A percentile compares a stretch with the other conserved stretches of the same genome.
These are phyloP conservation scores for Setophaga kirtlandii DNA, from an alignment of 2,113 vertebrate species.

Conservation along the genomic window DNA sequence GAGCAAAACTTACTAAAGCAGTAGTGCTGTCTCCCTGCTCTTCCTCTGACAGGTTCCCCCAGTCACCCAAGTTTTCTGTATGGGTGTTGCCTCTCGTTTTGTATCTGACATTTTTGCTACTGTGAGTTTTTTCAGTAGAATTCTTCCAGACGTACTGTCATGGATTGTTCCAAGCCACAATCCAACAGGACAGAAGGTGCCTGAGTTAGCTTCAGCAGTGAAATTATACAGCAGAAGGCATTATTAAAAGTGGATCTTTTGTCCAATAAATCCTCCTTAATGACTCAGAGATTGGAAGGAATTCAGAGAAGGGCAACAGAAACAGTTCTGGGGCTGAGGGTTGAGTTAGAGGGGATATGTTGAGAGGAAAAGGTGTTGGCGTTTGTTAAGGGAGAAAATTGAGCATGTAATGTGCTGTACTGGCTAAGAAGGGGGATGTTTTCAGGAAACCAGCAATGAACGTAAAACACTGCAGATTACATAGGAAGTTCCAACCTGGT, in stretches of 20 bases:
- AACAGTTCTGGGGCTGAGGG: not conserved
- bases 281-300: slow-evolving; percentile 27
- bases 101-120: not conserved
- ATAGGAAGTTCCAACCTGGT: not conserved
- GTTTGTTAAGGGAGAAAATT: not conserved
- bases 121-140: slow-evolving; percentile 1
- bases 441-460: not conserved
- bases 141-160: not conserved
- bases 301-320: slow-evolving; percentile 10
- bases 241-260: slow-evolving; percentile 23
- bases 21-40: not conserved
- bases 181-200: slow-evolving; percentile 44
- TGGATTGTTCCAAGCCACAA: not conserved
- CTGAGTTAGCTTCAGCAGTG: slow-evolving; percentile 8
- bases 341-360: not conserved
- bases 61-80: not conserved
- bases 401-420: not conserved
- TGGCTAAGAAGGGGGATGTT: not conserved
- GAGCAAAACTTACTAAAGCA: not conserved
- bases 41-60: not conserved
- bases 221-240: slow-evolving; percentile 36
- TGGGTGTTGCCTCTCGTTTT: not conserved
- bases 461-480: not conserved
- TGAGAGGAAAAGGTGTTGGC: not conserved
- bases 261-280: slow-evolving; percentile 4